These are phyloP conservation scores for Drosophila nigromelanica DNA, from an alignment of 1,140 invertebrate species.

Conservation along the genomic window DNA sequence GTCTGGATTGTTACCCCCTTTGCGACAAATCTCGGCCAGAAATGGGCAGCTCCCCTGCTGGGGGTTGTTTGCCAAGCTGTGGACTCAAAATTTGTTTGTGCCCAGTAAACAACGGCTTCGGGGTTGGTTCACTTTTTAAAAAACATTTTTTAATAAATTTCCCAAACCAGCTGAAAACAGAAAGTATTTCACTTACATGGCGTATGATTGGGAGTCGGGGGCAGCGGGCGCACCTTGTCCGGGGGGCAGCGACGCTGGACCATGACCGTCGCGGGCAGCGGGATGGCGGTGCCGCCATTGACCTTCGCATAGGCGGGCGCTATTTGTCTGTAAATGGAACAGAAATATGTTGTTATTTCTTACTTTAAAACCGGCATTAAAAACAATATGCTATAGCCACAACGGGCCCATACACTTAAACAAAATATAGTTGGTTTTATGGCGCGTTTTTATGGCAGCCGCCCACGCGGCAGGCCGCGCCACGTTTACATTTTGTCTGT, in stretches of 20 bases:
- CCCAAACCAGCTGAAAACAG: conserved; percentile 28
- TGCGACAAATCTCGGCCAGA: conserved; percentile 54
- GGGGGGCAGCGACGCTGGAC: conserved; percentile 89
- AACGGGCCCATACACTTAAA: conserved; percentile 13
- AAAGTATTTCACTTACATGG: conserved; percentile 82
- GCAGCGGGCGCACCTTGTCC: conserved; percentile 89
- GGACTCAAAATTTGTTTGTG: conserved; percentile 68
- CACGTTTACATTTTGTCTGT: conserved; percentile 33
- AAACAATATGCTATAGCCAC: conserved; percentile 9
- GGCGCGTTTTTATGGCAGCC: conserved; percentile 42
- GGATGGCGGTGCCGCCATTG: conserved; percentile 88
- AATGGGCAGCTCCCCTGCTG: conserved; percentile 33
- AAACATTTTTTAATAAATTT: conserved; percentile 74
- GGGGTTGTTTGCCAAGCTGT: conserved; percentile 50
- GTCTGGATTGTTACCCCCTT: conserved; percentile 33
- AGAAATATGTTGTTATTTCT: conserved; percentile 5
- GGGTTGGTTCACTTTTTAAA: conserved; percentile 42
- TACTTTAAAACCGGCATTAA: conserved; percentile 3
- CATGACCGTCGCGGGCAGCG: conserved; percentile 89
- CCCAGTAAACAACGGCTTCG: conserved; percentile 55
- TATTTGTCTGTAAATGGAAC: conserved; percentile 86
- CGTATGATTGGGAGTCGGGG: conserved; percentile 86
- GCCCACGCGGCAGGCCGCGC: conserved; percentile 31
- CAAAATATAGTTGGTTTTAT: conserved; percentile 26
- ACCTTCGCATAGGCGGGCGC: conserved; percentile 86